A percentile compares a stretch with the other conserved stretches of the same genome.
These are phyloP conservation scores for Matsumyia berberina DNA, from an alignment of 2,888 invertebrate species.

Conservation along the genomic window DNA sequence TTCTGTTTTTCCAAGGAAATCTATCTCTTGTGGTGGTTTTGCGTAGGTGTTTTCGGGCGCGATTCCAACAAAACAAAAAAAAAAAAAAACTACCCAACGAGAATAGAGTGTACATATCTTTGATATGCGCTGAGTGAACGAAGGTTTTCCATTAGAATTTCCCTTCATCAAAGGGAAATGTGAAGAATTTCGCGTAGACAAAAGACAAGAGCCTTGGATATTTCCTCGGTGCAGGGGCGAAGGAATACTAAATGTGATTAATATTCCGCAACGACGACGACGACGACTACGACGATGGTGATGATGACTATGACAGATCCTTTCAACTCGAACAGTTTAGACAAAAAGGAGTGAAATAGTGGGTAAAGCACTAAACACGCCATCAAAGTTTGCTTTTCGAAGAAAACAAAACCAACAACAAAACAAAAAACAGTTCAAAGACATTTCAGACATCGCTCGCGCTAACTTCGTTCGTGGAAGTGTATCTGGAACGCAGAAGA, in stretches of 20 bases:
- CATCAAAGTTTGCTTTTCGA: constrained; percentile 57
- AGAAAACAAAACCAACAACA: neutral
- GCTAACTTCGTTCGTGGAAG: neutral
- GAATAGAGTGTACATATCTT: constrained; percentile 44
- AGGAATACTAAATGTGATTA: constrained; percentile 71
- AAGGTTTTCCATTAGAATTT: constrained; percentile 62
- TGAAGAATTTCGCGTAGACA: constrained; percentile 67
- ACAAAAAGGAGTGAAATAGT: constrained; percentile 49
- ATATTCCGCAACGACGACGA: constrained; percentile 46
- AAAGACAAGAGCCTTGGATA: constrained; percentile 54
- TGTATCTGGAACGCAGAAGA: constrained; percentile 18
- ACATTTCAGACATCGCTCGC: constrained; percentile 24
- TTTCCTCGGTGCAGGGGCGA: constrained; percentile 38
- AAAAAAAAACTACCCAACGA: neutral
- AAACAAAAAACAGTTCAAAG: constrained; percentile 25
- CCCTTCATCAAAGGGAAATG: constrained; percentile 53
- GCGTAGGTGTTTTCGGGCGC: constrained; percentile 55
- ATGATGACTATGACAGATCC: constrained; percentile 50
- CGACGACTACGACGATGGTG: constrained; percentile 22
- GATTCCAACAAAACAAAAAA: constrained; percentile 40
- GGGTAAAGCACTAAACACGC: constrained; percentile 16
- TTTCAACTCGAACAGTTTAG: constrained; percentile 28
- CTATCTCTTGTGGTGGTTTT: neutral
- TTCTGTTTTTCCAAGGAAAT: constrained; percentile 19
- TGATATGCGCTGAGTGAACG: constrained; percentile 34